These are phyloP conservation scores for Glossophaga mutica DNA, from an alignment of 2,797 vertebrate species.

Conservation along the genomic window DNA sequence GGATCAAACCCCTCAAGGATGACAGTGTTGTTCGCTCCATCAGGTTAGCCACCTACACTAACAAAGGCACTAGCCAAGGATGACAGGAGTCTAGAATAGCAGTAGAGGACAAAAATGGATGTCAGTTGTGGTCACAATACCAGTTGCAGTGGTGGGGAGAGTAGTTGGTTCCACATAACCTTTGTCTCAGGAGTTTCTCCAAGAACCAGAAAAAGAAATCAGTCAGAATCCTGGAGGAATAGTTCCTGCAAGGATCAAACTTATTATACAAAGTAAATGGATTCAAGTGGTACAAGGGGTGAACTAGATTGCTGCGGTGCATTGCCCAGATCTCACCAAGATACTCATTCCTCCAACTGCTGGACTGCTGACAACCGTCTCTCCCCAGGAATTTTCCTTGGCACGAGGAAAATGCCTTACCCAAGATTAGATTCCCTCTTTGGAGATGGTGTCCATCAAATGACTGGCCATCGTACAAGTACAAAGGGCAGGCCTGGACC, in stretches of 20 bases:
- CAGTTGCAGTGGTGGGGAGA: neutral
- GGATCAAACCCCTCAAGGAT: neutral
- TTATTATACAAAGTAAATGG: neutral
- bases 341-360: neutral
- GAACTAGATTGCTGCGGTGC: neutral
- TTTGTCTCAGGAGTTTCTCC: neutral
- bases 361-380: neutral
- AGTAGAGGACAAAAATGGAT: neutral
- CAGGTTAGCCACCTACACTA: neutral
- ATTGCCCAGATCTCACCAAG: neutral
- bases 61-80: neutral
- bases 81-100: neutral
- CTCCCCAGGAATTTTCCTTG: neutral
- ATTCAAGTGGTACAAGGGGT: neutral
- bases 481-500: neutral
- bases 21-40: neutral
- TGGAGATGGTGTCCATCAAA: neutral
- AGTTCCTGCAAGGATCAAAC: neutral
- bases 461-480: neutral
- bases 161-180: neutral
- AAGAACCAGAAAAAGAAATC: neutral
- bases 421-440: neutral
- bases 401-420: neutral
- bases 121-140: neutral
- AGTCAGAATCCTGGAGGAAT: neutral